Percentiles rank a stretch among this genome's conserved stretches.
phyloP scores from a whole-genome alignment of 2,797 vertebrate species.

The Pangasius larnaudii region DNA sequence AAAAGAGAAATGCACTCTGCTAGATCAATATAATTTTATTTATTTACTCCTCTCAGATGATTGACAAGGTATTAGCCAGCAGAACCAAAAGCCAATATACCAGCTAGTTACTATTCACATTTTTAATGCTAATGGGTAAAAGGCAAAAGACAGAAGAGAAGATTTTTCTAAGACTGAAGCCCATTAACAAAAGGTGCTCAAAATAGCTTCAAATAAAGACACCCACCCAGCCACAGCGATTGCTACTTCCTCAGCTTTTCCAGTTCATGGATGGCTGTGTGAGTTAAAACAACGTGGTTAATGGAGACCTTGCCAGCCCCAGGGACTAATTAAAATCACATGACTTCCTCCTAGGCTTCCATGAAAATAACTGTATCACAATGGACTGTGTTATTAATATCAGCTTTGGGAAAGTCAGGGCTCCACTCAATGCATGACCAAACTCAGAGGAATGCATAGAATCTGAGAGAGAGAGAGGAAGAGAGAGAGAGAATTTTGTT shows the following conservation, averaged over 20 bases:
- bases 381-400: constrained; percentile 99
- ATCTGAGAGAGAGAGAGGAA: constrained; percentile 70
- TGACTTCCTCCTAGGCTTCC: constrained; percentile 97
- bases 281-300: constrained; percentile 94
- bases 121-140: constrained; percentile 69
- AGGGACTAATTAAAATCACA: constrained; percentile 95
- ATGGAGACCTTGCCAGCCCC: constrained; percentile 84
- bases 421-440: constrained; percentile 82
- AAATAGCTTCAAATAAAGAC: constrained; percentile 72
- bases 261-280: constrained; percentile 92
- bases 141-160: constrained; percentile 59
- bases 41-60: neutral
- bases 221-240: constrained; percentile 81
- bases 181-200: constrained; percentile 86
- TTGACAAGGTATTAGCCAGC: neutral
- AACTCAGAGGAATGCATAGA: constrained; percentile 88
- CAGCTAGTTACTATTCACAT: constrained; percentile 72
- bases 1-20: neutral
- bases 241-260: constrained; percentile 92
- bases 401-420: constrained; percentile 93
- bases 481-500: constrained; percentile 47
- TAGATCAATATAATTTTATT: neutral
- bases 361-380: constrained; percentile 99
- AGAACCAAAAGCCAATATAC: constrained; percentile 46
- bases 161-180: constrained; percentile 69